A percentile compares a stretch with the other conserved stretches of the same genome.
Evolutionary conservation across 1,140 invertebrate species (phyloP).

Genomic region (Papilio xuthus): DNA sequence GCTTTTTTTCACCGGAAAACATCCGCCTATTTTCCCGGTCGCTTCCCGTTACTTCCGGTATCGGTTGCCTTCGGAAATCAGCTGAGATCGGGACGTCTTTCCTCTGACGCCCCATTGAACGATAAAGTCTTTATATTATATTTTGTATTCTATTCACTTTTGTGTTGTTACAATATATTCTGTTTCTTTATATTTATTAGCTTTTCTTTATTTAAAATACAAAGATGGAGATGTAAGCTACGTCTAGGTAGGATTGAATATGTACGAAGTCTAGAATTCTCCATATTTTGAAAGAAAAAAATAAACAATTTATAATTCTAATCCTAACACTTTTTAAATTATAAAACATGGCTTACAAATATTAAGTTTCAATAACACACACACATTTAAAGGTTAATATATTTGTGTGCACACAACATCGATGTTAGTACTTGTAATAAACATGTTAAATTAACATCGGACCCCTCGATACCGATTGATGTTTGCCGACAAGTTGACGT

Average conservation of each 20-base stretch:
- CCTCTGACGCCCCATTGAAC: slow-evolving; percentile 43
- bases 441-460: slow-evolving; percentile 19
- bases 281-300: too few species aligned
- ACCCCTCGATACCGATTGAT: slow-evolving; percentile 24
- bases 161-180: not conserved
- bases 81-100: slow-evolving; percentile 62
- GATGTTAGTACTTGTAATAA: slow-evolving; percentile 4
- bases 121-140: slow-evolving; percentile 63
- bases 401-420: not conserved
- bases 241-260: too few species aligned
- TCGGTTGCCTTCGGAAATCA: slow-evolving; percentile 68
- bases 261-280: too few species aligned
- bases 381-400: not conserved
- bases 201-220: too few species aligned
- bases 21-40: slow-evolving; percentile 79
- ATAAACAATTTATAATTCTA: too few species aligned
- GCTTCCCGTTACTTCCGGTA: slow-evolving; percentile 66
- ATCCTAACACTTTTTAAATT: too few species aligned
- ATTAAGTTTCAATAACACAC: not conserved
- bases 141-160: slow-evolving; percentile 62
- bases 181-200: not conserved
- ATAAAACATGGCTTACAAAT: not conserved
- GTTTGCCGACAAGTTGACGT: slow-evolving; percentile 37
- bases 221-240: too few species aligned
- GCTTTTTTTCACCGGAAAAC: slow-evolving; percentile 69